Conservation (phyloP, 2,113 vertebrate genomes). For the Lutjanus erythropterus region DNA sequence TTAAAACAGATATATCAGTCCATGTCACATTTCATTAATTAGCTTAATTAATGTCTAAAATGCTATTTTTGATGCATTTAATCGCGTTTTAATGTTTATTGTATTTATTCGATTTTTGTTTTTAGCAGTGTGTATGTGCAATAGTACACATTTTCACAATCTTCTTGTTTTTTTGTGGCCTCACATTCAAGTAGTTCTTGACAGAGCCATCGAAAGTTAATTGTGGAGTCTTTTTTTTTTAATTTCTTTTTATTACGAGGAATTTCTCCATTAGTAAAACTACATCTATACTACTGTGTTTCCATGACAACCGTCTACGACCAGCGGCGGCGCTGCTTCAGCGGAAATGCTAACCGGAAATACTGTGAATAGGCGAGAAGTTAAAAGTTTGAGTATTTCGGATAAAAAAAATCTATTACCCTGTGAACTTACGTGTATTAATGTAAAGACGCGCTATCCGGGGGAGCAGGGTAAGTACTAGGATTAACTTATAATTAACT, state of each 20-base stretch:
- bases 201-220: neutral
- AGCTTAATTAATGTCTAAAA: too few relatives aligned
- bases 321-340: neutral
- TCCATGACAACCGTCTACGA: neutral
- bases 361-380: constrained; percentile 60
- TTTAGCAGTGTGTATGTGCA: too few relatives aligned
- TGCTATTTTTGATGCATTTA: too few relatives aligned
- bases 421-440: neutral
- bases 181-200: neutral
- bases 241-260: neutral
- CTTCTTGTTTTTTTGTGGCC: neutral
- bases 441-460: rapidly evolving
- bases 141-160: neutral
- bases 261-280: neutral
- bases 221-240: rapidly evolving
- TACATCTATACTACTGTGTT: neutral
- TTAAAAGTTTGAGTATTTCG: constrained; percentile 26
- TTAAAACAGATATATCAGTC: too few relatives aligned
- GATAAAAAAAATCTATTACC: neutral
- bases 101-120: too few relatives aligned
- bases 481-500: too few relatives aligned
- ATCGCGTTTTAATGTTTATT: too few relatives aligned
- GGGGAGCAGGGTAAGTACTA: neutral
- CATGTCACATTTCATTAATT: too few relatives aligned
- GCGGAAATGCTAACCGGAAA: constrained; percentile 41